Base-by-base conservation (phyloP, 2,113 vertebrate genomes). In the Dascyllus trimaculatus region DNA sequence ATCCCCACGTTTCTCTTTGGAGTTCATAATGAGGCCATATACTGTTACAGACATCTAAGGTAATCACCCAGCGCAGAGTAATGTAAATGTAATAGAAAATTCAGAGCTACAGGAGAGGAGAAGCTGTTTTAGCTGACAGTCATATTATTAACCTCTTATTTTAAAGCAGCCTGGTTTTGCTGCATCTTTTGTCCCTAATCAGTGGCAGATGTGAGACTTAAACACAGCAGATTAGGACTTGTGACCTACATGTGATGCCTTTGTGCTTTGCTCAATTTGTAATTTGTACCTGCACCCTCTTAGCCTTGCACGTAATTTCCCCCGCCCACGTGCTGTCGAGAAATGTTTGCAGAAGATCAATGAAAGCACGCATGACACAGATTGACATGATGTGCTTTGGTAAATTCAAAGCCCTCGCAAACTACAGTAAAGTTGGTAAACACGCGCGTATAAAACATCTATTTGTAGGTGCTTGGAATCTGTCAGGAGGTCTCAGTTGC, bases 401-500 rank as follows among this genome's bases (percentile, higher is more conserved):
- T 82, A 81, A 82, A 88, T 91, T 91, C 90, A 91, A 90, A 93
- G 90, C 61, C 75, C 82, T 88, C 70, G n/a, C 89, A 66, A 87
- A 84, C 88, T 89, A 91, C 91, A 90, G 84, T 90, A 84, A 85
- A 85, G 78, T 78, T 84, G 88, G 93, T 94, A 94, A 94, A 94
- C 91, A 93, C 81, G 87, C 89, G 83, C 81, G 76, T 89, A 90
- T 88, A 88, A 93, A 92, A 92, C 89, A 85, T 92, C 85, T 93
- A 90, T 94, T 94, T 94, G 93, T 90, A 88, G 88, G 91, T 83
- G 88, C 88, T 85, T 66, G 82, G 82, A 90, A 78, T 92, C 88
- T 95, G 92, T 94, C 93, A 92, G 90, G 87, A 90, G 93, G 90
- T 91, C 92, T 93, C 92, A 69, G 91, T 74, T 88, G 93, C 90